phyloP scores from a whole-genome alignment of 1,140 invertebrate species.

The Apis florea region DNA sequence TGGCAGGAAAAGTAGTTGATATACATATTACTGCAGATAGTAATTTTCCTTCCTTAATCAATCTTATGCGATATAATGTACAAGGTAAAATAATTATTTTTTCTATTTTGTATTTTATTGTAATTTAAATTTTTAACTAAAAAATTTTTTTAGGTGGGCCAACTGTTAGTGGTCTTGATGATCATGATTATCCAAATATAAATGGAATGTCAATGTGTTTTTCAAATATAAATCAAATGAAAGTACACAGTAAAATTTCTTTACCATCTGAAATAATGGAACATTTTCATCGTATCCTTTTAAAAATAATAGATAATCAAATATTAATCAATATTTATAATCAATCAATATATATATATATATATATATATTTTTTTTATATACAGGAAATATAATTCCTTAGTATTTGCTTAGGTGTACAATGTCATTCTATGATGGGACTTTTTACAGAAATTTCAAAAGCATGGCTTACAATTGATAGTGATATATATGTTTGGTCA shows the following conservation, averaged over 20 bases:
- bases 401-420: conserved; percentile 86
- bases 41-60: conserved; percentile 85
- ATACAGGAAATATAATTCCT: conserved; percentile 43
- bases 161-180: conserved; percentile 92
- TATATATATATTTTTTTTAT: conserved; percentile 72
- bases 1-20: conserved; percentile 87
- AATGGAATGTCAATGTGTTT: conserved; percentile 84
- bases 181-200: conserved; percentile 93
- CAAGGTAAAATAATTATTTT: conserved; percentile 68
- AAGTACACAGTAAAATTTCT: conserved; percentile 90
- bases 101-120: neutral
- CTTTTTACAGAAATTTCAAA: conserved; percentile 96
- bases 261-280: conserved; percentile 95
- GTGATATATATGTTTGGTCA: conserved; percentile 95
- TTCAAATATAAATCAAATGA: conserved; percentile 88
- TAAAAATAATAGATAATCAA: conserved; percentile 28
- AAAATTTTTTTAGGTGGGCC: conserved; percentile 80
- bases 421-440: conserved; percentile 97
- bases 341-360: too few relatives aligned
- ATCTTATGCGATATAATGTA: conserved; percentile 79
- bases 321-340: too few relatives aligned
- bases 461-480: conserved; percentile 98
- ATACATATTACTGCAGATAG: conserved; percentile 86
- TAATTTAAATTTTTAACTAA: neutral
- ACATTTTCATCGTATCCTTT: conserved; percentile 95